Base-by-base conservation (phyloP, 2,113 vertebrate genomes). In the Cnemophilus loriae region DNA sequence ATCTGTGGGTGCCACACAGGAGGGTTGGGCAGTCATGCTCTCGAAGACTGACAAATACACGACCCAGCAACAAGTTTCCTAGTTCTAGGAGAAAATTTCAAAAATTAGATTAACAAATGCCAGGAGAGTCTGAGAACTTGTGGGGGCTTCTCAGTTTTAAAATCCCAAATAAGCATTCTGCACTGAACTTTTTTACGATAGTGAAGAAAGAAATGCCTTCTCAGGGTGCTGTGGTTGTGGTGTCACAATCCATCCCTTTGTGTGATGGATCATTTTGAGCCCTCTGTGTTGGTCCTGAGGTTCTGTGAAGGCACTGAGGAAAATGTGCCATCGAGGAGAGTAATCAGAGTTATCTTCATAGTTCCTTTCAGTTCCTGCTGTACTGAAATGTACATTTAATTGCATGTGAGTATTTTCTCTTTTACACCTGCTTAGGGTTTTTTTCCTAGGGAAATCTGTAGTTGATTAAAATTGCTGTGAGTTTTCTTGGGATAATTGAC, bases 401-500 rank as follows among this genome's bases (percentile, higher is more conserved):
- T 85, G 52, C 46, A 6, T 26, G 20, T 32, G 61, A 89, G 12
- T 70, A 73, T 89, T 92, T 93, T 84, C 49, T 88, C 44, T 71
- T 90, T 73, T 47, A 89, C 89, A 95, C 88, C 95, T 96, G 84
- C 47, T 84, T 83, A 56, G 42, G 17, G 11, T 3, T 19, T 52
- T 63, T 61, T 30, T n/a, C 10, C 16, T 22, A 19, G 64, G 37
- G 61, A 84, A 84, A 73, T 90, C 30, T 74, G 27, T 33, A 64
- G 90, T 35, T 95, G 92, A 92, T 94, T 86, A 93, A 95, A 97
- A 95, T 90, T 53, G 44, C 76, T 4, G 2, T 61, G 65, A 81
- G 70, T 88, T 93, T 86, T 80, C 47, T 70, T 75, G 10, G 84
- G 52, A n/a, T 96, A 93, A 92, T 92, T 92, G 76, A 52, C 83